Evolutionary conservation across 2,113 vertebrate species (phyloP).

Genomic region (Tragelaphus imberbis): DNA sequence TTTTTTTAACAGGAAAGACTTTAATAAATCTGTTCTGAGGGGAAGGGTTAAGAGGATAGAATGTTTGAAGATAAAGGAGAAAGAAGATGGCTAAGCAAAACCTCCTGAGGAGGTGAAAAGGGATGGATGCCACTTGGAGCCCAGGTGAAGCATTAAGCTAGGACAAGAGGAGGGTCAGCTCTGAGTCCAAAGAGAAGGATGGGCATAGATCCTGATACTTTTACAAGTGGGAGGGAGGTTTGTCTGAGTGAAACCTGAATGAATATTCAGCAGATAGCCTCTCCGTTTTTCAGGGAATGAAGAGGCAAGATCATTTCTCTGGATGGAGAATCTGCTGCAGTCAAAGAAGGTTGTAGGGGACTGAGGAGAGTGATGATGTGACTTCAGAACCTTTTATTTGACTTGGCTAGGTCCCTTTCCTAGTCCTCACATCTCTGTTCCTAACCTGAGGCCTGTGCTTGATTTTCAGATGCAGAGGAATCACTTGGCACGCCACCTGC

Average conservation of each 20-base stretch:
- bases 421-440: background rate
- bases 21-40: background rate
- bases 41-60: background rate
- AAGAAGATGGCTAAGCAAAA: background rate
- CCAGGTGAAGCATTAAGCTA: background rate
- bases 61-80: background rate
- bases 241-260: background rate
- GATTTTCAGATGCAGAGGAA: conserved; percentile 92
- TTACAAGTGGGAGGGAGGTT: background rate
- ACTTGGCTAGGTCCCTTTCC: background rate
- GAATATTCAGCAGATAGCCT: background rate
- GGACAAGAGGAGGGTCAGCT: background rate
- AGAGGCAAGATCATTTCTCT: background rate
- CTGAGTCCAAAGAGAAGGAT: background rate
- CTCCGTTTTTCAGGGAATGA: background rate
- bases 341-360: background rate
- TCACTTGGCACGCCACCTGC: conserved; percentile 93
- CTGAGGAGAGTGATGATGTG: background rate
- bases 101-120: background rate
- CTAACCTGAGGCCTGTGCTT: conserved; percentile 19
- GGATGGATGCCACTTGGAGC: background rate
- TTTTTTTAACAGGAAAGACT: background rate
- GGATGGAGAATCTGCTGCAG: background rate
- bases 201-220: background rate
- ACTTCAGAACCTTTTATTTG: background rate